Base-by-base conservation (phyloP, 2,888 invertebrate genomes). In the Rhagonycha fulva region DNA sequence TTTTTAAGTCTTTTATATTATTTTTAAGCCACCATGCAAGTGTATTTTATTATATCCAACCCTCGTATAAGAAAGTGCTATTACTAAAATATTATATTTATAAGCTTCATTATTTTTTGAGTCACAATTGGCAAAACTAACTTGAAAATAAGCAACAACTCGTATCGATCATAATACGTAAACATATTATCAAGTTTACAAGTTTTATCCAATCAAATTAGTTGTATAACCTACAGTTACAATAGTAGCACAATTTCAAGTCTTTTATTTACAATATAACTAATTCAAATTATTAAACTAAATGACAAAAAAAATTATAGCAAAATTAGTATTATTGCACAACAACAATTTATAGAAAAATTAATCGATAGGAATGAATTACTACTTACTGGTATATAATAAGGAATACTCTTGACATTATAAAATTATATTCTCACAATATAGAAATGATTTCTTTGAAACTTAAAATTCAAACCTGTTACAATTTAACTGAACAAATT, bases 21-120 rank as follows among this genome's bases (percentile, higher is more conserved):
- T 70, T 74, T 74, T 74, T 74, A 74, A 76, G 76, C 76, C 76
- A 76, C 72, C 72, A 76, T 74, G 68, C 62, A 72, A 76, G 76
- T 76, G 76, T 72, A 72, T 60, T 70, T 76, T 75, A 72, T 68
- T 70, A 30, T 70, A 70, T 76, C 68, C 70, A 68, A 66, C 73
- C 73, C 73, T 72, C 26, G 61, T 73, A 73, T 68, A 73, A 76
- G 66, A 72, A 71, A 72, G 47, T 76, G 70, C 62, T 63, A 23
- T 61, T 26, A 47, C 74, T 72, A 72, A 73, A 76, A 76, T 66
- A 32, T 68, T 72, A 30, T 66, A 72, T 72, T 69, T 61, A 72
- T 72, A 76, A 72, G 76, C 72, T 63, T 72, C 32, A 72, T 68
- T 60, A 68, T 68, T 72, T 66, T 60, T 70, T 60, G 63, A 66